phyloP scores from a whole-genome alignment of 2,797 vertebrate species.

The Leptoclinus maculatus region DNA sequence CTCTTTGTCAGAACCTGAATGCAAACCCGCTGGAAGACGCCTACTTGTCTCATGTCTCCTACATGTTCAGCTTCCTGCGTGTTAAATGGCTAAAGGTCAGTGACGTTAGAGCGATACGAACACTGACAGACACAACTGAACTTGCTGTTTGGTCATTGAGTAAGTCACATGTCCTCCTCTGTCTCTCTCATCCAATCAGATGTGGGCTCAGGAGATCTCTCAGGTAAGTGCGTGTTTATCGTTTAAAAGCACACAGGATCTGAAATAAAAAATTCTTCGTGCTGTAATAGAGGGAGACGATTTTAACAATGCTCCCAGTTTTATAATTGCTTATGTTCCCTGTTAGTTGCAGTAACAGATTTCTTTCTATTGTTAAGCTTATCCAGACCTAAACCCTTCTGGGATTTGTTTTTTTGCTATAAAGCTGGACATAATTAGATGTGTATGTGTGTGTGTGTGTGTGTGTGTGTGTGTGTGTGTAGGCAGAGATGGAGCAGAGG shows the following conservation, averaged over 20 bases:
- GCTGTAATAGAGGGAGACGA: not conserved
- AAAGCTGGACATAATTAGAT: constrained; percentile 7
- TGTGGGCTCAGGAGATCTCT: constrained; percentile 96
- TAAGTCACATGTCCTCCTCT: constrained; percentile 28
- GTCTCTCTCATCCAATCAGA: constrained; percentile 82
- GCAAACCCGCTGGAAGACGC: constrained; percentile 89
- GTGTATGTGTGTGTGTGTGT: constrained; percentile 41
- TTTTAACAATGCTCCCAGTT: constrained; percentile 1
- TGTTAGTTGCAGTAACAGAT: not conserved
- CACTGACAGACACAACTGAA: not conserved
- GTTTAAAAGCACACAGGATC: not conserved
- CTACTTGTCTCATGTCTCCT: constrained; percentile 95
- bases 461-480: constrained; percentile 60
- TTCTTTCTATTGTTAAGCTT: not conserved
- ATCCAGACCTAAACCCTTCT: constrained; percentile 7
- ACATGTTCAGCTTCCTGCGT: constrained; percentile 98
- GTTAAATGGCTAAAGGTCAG: constrained; percentile 99
- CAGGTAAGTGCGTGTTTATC: constrained; percentile 87
- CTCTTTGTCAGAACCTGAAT: constrained; percentile 87
- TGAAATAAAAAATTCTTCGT: not conserved
- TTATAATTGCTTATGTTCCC: not conserved
- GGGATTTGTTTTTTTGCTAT: constrained; percentile 19
- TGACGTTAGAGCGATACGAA: constrained; percentile 25
- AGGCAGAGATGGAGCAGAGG: constrained; percentile 95
- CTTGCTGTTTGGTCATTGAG: not conserved